Conservation (phyloP, 2,888 invertebrate genomes). For the Halocaridina rubra region DNA sequence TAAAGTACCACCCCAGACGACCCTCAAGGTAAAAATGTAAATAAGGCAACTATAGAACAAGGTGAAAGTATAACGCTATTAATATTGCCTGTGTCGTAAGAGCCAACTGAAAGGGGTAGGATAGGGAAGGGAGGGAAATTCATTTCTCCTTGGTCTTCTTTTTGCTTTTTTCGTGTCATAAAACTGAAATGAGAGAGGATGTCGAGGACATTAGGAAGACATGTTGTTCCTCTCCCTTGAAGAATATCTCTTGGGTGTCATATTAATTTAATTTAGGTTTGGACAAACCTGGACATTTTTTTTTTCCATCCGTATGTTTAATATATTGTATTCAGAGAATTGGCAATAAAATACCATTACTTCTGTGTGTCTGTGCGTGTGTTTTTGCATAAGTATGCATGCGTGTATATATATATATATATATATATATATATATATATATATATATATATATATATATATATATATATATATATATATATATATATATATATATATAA, state of each 20-base stretch:
- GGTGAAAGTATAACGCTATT: too few species aligned
- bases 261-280: too few species aligned
- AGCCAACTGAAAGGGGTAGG: not conserved
- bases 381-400: not conserved
- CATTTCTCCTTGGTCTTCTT: too few species aligned
- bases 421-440: conserved; percentile 15
- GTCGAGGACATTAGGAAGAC: too few species aligned
- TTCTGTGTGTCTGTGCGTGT: not conserved
- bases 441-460: conserved; percentile 19
- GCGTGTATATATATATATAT: not conserved
- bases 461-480: conserved; percentile 10
- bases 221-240: too few species aligned
- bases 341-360: not conserved
- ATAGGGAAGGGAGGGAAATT: too few species aligned
- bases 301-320: not conserved
- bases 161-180: too few species aligned
- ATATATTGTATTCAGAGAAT: not conserved
- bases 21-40: too few species aligned
- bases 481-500: not conserved
- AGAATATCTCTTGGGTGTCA: too few species aligned
- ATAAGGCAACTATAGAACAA: too few species aligned
- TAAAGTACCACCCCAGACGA: too few species aligned
- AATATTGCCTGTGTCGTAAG: not conserved
- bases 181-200: too few species aligned
- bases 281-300: not conserved